Evolutionary conservation across 2,113 vertebrate species (phyloP).

Genomic region (Apteryx mantelli): DNA sequence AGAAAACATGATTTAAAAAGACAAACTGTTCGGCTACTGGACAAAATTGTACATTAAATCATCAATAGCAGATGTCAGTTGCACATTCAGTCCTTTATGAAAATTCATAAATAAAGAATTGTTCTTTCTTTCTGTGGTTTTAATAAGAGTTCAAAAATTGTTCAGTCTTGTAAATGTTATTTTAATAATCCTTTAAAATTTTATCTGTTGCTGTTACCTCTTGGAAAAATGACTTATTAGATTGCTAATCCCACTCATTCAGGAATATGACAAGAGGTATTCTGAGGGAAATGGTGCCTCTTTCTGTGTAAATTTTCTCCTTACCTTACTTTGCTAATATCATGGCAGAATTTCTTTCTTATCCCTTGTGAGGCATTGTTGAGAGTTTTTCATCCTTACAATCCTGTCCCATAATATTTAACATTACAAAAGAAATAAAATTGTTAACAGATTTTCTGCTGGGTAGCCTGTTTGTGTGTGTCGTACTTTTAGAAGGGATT

Average conservation of each 20-base stretch:
- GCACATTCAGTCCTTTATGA: slow-evolving; percentile 85
- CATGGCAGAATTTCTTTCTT: slow-evolving; percentile 89
- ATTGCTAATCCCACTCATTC: slow-evolving; percentile 89
- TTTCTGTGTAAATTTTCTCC: slow-evolving; percentile 90
- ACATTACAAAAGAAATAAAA: slow-evolving; percentile 90
- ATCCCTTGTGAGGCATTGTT: slow-evolving; percentile 90
- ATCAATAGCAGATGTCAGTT: slow-evolving; percentile 83
- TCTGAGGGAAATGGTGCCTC: slow-evolving; percentile 90
- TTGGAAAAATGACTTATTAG: slow-evolving; percentile 87
- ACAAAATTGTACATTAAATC: slow-evolving; percentile 82
- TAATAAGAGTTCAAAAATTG: slow-evolving; percentile 91
- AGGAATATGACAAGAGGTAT: slow-evolving; percentile 88
- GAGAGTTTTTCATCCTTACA: slow-evolving; percentile 91
- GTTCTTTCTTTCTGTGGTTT: slow-evolving; percentile 88
- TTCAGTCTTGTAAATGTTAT: slow-evolving; percentile 98
- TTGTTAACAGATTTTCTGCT: slow-evolving; percentile 84
- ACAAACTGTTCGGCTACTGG: slow-evolving; percentile 81
- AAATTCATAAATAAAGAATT: slow-evolving; percentile 84
- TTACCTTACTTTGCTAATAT: slow-evolving; percentile 87
- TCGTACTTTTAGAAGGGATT: slow-evolving; percentile 72
- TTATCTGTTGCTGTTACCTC: slow-evolving; percentile 91
- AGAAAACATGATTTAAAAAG: slow-evolving; percentile 80
- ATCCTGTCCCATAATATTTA: slow-evolving; percentile 93
- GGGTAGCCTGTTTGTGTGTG: slow-evolving; percentile 80
- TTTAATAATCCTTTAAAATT: slow-evolving; percentile 97